Conservation (phyloP, 2,797 vertebrate genomes). For the Eulemur mongoz region DNA sequence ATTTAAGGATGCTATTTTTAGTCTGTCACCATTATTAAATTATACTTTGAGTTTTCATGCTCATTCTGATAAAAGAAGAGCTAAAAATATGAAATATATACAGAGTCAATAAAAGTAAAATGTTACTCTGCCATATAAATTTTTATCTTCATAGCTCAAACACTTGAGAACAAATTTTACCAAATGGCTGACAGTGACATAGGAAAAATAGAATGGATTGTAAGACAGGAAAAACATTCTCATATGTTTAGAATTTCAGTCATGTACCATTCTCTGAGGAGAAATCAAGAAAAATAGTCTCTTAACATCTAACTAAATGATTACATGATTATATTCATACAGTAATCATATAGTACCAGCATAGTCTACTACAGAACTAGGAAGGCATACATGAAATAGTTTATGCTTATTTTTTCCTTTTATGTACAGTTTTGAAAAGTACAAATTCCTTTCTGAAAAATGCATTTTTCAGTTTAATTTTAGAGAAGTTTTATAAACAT, state of each 20-base stretch:
- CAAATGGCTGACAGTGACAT: slow-evolving; percentile 13
- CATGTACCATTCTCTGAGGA: background rate
- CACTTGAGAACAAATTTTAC: slow-evolving; percentile 17
- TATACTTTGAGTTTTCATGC: slow-evolving; percentile 41
- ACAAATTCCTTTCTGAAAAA: slow-evolving; percentile 5
- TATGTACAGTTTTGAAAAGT: background rate
- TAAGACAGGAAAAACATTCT: slow-evolving; percentile 30
- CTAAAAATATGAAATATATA: background rate
- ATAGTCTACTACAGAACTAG: background rate
- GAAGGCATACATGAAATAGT: background rate
- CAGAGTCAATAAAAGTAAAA: slow-evolving; percentile 29
- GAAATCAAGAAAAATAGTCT: slow-evolving; percentile 15
- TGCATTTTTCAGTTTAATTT: background rate
- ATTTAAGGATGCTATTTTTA: slow-evolving; percentile 21
- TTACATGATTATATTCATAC: background rate
- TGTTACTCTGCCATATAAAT: background rate
- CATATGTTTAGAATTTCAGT: background rate
- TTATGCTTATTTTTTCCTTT: background rate
- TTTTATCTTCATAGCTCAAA: slow-evolving; percentile 25
- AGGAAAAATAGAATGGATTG: slow-evolving; percentile 38
- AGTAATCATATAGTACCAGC: background rate
- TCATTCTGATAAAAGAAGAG: slow-evolving; percentile 42
- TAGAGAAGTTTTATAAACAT: slow-evolving; percentile 1
- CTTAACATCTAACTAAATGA: background rate
- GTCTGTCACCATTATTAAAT: slow-evolving; percentile 33